Evolutionary conservation across 2,113 vertebrate genomes (phyloP).

Genomic region (Boulengeromyrus knoepffleri): DNA sequence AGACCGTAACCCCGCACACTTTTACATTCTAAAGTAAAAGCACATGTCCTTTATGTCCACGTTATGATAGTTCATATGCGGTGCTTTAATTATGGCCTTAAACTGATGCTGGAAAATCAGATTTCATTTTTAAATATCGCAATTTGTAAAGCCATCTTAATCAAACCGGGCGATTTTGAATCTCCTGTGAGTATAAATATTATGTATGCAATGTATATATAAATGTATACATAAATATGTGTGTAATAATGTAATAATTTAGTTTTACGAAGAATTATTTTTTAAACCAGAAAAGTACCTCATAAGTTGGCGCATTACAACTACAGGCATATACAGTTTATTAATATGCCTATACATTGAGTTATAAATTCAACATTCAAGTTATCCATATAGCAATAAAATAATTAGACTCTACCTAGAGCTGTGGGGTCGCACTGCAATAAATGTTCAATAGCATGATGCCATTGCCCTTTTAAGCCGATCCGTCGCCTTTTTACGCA

Average conservation of each 20-base stretch:
- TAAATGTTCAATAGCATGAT: background rate
- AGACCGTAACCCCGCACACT: background rate
- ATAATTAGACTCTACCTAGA: background rate
- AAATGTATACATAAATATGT: background rate
- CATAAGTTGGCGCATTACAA: background rate
- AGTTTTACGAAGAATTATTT: background rate
- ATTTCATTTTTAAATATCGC: background rate
- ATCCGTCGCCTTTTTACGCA: slow-evolving; percentile 30
- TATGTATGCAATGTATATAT: background rate
- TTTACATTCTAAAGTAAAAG: background rate
- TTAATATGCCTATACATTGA: background rate
- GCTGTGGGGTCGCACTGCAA: background rate
- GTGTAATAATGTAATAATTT: background rate
- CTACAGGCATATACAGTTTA: background rate
- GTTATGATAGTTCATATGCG: background rate
- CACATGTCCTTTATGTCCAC: background rate
- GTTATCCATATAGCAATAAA: background rate
- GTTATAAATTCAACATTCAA: background rate
- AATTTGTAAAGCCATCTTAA: background rate
- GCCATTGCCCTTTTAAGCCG: slow-evolving; percentile 29
- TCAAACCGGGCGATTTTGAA: background rate
- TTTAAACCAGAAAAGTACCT: background rate
- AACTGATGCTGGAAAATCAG: background rate
- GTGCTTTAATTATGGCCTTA: background rate
- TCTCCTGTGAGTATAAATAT: background rate